Percentiles rank a stretch among this genome's conserved stretches.
Evolutionary conservation across 2,888 invertebrate species (phyloP).

Genomic region (Diarsia dahlii): DNA sequence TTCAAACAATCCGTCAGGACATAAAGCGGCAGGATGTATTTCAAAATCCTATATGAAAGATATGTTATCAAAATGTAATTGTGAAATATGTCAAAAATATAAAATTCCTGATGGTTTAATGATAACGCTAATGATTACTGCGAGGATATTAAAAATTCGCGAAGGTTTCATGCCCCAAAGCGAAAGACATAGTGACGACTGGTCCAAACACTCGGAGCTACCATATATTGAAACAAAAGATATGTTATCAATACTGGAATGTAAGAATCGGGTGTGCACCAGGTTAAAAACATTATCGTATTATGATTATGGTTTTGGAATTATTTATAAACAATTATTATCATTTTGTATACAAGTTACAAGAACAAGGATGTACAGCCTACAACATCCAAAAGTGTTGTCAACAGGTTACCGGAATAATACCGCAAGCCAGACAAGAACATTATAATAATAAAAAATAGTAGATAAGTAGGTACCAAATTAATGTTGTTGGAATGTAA

Average conservation of each 20-base stretch:
- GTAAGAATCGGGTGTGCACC: not conserved
- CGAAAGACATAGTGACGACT: not conserved
- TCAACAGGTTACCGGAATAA: not conserved
- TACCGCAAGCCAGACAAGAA: not conserved
- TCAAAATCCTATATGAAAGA: not conserved
- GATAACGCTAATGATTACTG: not conserved
- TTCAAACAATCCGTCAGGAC: not conserved
- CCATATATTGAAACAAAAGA: not conserved
- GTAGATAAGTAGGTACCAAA: not conserved
- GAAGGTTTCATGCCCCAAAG: not conserved
- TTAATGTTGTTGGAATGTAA: constrained; percentile 33
- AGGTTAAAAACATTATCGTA: not conserved
- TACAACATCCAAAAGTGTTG: constrained; percentile 1
- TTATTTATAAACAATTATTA: constrained; percentile 3
- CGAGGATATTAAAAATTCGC: not conserved
- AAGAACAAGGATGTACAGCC: not conserved
- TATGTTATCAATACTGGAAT: constrained; percentile 3
- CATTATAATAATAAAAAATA: not conserved
- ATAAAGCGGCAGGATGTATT: not conserved
- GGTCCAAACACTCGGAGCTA: constrained; percentile 5
- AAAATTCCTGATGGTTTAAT: constrained; percentile 8
- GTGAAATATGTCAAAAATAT: not conserved
- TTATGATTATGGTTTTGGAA: not conserved
- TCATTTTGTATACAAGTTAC: not conserved
- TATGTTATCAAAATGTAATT: not conserved